phyloP scores from a whole-genome alignment of 2,797 vertebrate genomes.

The Gallinago nigripennis region DNA sequence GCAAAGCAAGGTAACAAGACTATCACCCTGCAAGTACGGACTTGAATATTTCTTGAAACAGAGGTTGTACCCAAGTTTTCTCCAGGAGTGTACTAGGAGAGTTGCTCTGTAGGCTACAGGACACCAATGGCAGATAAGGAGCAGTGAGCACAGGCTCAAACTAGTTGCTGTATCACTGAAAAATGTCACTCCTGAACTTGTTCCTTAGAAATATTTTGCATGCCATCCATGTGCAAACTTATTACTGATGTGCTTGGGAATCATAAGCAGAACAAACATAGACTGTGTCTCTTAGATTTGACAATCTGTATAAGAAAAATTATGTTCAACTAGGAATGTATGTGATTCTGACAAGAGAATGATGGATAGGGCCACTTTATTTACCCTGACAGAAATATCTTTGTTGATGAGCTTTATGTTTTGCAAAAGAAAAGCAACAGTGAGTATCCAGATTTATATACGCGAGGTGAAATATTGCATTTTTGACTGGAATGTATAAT shows the following conservation, averaged over 20 bases:
- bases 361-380: conserved; percentile 51
- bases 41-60: background rate
- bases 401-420: conserved; percentile 18
- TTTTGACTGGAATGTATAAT: conserved; percentile 46
- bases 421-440: conserved; percentile 24
- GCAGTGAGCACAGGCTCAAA: background rate
- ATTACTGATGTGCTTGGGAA: background rate
- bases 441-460: background rate
- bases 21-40: background rate
- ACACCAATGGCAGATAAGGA: background rate
- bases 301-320: conserved; percentile 46
- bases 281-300: background rate
- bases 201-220: background rate
- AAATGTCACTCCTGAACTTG: background rate
- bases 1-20: background rate
- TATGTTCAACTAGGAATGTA: conserved; percentile 38
- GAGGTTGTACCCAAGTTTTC: background rate
- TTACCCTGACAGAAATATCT: conserved; percentile 48
- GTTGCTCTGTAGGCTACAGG: background rate
- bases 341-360: conserved; percentile 34
- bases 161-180: too few species aligned
- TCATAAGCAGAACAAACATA: background rate
- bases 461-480: conserved; percentile 36
- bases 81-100: background rate
- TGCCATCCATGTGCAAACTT: background rate